phyloP scores from a whole-genome alignment of 2,113 vertebrate species.

The Marmota flaviventris region DNA sequence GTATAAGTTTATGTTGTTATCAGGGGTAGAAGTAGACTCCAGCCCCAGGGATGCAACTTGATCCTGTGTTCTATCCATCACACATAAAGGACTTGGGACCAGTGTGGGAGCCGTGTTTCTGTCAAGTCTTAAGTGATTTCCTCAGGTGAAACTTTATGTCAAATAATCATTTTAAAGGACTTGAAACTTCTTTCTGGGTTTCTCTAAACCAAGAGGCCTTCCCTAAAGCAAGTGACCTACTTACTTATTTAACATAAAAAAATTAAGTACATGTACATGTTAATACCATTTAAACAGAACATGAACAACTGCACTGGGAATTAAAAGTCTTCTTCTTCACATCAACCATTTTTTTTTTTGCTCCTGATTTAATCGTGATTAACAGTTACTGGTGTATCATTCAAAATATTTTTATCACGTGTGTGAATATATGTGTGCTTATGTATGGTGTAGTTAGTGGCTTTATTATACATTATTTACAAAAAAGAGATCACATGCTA shows the following conservation, averaged over 20 bases:
- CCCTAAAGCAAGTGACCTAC: not conserved
- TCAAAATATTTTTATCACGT: not conserved
- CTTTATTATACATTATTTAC: not conserved
- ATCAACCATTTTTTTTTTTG: not conserved
- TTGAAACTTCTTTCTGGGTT: not conserved
- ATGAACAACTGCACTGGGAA: not conserved
- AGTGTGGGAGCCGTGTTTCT: not conserved
- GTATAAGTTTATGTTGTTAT: not conserved
- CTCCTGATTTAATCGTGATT: not conserved
- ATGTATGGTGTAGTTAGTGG: not conserved
- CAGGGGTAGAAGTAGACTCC: not conserved
- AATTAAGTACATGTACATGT: not conserved
- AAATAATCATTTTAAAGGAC: not conserved
- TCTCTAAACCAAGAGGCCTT: not conserved
- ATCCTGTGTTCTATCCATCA: not conserved
- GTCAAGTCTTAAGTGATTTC: not conserved
- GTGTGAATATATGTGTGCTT: not conserved
- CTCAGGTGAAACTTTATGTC: not conserved
- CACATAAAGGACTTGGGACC: too few species aligned
- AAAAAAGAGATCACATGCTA: not conserved
- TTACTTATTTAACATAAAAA: not conserved
- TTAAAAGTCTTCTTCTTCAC: not conserved
- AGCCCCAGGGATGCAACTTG: not conserved
- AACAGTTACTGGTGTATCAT: not conserved
- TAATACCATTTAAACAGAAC: conserved; percentile 23